A percentile compares a stretch with the other conserved stretches of the same genome.
phyloP scores from a whole-genome alignment of 2,888 invertebrate genomes.

The Athalia circularis region DNA sequence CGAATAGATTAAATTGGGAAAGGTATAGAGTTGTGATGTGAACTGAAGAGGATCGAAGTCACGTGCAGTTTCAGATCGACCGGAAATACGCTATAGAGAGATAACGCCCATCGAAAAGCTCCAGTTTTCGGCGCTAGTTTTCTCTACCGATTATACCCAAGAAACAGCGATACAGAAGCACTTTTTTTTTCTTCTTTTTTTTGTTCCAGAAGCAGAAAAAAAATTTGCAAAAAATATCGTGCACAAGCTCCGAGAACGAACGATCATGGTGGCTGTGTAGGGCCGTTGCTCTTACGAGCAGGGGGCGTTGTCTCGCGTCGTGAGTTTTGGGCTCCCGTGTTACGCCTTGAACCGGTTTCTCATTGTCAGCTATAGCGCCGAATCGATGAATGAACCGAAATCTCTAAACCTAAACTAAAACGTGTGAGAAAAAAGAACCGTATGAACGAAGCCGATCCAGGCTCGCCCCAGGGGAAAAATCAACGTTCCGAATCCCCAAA shows the following conservation, averaged over 20 bases:
- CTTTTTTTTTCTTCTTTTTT: no score
- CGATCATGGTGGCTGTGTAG: no score
- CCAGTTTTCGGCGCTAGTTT: no score
- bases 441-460: conserved; percentile 6
- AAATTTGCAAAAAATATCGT: no score
- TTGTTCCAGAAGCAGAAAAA: no score
- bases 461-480: no score
- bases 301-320: conserved; percentile 15
- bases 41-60: conserved; percentile 67
- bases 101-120: conserved; percentile 14
- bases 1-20: conserved; percentile 68
- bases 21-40: conserved; percentile 58
- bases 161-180: no score
- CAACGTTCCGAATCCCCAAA: no score
- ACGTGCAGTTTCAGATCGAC: conserved; percentile 62
- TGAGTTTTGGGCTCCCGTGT: conserved; percentile 44
- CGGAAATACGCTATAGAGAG: conserved; percentile 66
- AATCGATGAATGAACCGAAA: conserved; percentile 44
- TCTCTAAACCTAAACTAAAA: conserved; percentile 24
- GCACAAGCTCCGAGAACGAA: no score
- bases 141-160: no score
- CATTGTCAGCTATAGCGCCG: conserved; percentile 9
- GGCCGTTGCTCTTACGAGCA: not conserved
- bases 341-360: conserved; percentile 46
- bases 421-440: not conserved